These are phyloP conservation scores for Lasioglossum pauxillum DNA, from an alignment of 2,888 invertebrate genomes.

Conservation along the genomic window DNA sequence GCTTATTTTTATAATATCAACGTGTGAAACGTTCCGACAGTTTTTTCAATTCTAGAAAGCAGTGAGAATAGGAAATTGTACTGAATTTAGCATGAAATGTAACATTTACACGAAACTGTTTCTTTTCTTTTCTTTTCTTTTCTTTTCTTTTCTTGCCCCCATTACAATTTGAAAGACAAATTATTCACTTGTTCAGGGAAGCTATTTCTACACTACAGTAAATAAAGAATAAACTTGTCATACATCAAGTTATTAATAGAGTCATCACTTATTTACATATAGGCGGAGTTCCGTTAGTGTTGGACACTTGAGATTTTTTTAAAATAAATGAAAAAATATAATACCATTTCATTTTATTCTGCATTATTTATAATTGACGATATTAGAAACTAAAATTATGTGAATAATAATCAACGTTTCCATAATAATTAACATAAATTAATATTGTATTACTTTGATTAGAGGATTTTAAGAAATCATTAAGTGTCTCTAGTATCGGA, in stretches of 20 bases:
- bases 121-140: not conserved
- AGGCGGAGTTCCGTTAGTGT: not conserved
- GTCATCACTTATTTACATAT: too few relatives aligned
- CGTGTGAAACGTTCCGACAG: not conserved
- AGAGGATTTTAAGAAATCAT: too few relatives aligned
- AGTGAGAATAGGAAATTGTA: not conserved
- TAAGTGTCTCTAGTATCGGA: too few relatives aligned
- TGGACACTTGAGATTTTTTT: not conserved
- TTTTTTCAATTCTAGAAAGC: not conserved
- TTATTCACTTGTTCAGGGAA: not conserved
- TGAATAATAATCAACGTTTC: not conserved
- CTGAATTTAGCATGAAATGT: not conserved
- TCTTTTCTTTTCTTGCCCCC: not conserved
- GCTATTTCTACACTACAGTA: not conserved
- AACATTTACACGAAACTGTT: conserved; percentile 6
- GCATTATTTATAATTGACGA: not conserved
- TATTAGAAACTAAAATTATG: not conserved
- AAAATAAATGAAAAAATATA: not conserved
- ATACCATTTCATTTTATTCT: too few relatives aligned
- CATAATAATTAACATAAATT: too few relatives aligned
- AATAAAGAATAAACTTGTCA: not conserved
- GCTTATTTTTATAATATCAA: not conserved
- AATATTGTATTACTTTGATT: too few relatives aligned
- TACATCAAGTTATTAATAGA: too few relatives aligned
- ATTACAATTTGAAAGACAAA: not conserved